phyloP scores from a whole-genome alignment of 2,888 invertebrate genomes.

The Andrena fulva region DNA sequence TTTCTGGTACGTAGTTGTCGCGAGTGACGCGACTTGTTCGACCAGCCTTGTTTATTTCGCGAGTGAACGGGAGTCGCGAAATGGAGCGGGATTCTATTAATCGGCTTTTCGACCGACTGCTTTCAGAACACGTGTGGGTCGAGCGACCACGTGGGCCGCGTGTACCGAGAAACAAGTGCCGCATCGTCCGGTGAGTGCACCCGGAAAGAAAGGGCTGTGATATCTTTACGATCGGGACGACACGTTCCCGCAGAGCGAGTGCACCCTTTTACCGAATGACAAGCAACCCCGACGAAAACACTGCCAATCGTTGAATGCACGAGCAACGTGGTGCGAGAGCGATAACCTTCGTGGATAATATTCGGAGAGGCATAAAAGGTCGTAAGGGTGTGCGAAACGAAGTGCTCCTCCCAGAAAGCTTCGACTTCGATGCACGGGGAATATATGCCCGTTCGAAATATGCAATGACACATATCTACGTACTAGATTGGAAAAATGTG shows the following conservation, averaged over 20 bases:
- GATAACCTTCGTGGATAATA: constrained; percentile 51
- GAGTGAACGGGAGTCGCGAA: neutral
- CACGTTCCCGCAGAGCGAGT: constrained; percentile 21
- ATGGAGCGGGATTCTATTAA: constrained; percentile 44
- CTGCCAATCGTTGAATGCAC: constrained; percentile 14
- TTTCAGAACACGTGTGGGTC: constrained; percentile 72
- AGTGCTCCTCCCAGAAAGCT: constrained; percentile 23
- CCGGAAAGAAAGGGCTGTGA: constrained; percentile 39
- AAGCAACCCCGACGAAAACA: neutral
- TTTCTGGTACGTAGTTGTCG: constrained; percentile 61
- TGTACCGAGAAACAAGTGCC: constrained; percentile 70
- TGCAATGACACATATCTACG: constrained; percentile 36
- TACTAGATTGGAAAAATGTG: constrained; percentile 45
- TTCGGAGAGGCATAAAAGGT: constrained; percentile 20
- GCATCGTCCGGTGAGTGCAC: constrained; percentile 45
- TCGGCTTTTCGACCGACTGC: constrained; percentile 54
- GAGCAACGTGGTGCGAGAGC: constrained; percentile 10
- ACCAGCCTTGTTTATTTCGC: constrained; percentile 7
- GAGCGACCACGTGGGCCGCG: constrained; percentile 77
- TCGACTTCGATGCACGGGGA: constrained; percentile 2
- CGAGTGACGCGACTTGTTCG: constrained; percentile 17
- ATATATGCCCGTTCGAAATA: constrained; percentile 7
- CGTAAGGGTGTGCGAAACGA: neutral
- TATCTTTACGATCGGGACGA: constrained; percentile 24
- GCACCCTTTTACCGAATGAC: neutral